phyloP scores from a whole-genome alignment of 2,113 vertebrate species.

The Ginglymostoma cirratum region DNA sequence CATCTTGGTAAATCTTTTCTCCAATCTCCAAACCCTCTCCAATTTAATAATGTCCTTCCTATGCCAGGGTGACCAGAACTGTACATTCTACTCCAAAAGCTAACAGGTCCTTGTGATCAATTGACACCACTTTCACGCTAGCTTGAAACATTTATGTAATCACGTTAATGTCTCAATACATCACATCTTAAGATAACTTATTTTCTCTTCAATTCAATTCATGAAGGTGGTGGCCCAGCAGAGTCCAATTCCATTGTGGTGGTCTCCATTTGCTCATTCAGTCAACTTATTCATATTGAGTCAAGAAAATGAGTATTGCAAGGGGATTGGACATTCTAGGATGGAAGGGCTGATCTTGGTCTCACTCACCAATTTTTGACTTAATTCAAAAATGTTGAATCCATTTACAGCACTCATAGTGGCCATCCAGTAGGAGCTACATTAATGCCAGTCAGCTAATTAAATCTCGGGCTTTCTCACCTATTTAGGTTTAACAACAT shows the following conservation, averaged over 20 bases:
- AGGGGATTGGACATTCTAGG: background rate
- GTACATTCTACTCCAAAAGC: too few relatives aligned
- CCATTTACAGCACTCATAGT: background rate
- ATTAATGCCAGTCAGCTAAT: background rate
- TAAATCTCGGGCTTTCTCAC: background rate
- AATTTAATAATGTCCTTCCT: too few relatives aligned
- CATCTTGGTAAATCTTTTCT: too few relatives aligned
- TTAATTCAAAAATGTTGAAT: background rate
- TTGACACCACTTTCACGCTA: background rate
- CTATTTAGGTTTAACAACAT: background rate
- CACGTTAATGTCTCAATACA: too few relatives aligned
- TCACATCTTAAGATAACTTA: background rate
- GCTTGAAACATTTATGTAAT: background rate
- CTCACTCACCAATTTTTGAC: background rate
- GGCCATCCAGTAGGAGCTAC: too few relatives aligned
- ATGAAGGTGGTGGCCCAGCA: background rate
- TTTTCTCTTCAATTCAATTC: background rate
- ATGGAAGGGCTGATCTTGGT: too few relatives aligned
- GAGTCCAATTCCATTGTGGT: background rate
- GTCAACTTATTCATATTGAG: background rate
- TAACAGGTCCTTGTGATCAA: background rate
- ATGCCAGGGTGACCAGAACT: too few relatives aligned
- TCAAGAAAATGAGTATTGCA: background rate
- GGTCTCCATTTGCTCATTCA: background rate
- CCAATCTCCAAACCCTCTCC: too few relatives aligned